phyloP scores from a whole-genome alignment of 1,140 invertebrate species.

The Dermatophagoides farinae region DNA sequence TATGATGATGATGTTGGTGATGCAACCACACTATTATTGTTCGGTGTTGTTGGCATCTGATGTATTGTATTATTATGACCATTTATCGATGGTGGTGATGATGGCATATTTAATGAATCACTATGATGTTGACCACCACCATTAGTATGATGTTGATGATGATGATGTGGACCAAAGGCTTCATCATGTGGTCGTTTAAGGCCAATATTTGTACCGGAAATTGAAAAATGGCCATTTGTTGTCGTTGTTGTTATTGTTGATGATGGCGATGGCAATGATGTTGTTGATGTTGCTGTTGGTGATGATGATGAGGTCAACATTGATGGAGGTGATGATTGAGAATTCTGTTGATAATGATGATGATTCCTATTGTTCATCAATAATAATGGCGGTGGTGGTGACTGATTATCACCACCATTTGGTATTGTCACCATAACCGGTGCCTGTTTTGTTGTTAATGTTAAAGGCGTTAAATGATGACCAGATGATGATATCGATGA shows the following conservation, averaged over 20 bases:
- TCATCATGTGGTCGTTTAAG: constrained; percentile 4
- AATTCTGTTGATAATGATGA: no score
- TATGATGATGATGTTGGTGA: constrained; percentile 4
- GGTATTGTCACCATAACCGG: no score
- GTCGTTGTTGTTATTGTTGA: background rate
- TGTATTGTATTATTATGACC: background rate
- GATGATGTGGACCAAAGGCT: background rate
- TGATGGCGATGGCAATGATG: background rate
- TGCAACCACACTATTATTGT: background rate
- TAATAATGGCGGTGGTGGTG: no score
- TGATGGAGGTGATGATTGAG: background rate
- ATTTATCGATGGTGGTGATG: background rate
- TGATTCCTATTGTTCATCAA: no score
- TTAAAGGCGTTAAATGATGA: no score
- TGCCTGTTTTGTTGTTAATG: no score
- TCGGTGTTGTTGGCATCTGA: background rate
- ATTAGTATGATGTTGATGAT: background rate
- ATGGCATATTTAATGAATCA: background rate
- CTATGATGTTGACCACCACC: background rate
- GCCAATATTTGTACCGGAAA: background rate
- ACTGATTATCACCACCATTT: no score
- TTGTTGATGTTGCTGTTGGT: background rate
- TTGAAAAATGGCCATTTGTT: background rate
- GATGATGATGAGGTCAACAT: background rate
- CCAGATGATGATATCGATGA: no score